phyloP scores from a whole-genome alignment of 1,140 invertebrate genomes.

The Cotesia vestalis region DNA sequence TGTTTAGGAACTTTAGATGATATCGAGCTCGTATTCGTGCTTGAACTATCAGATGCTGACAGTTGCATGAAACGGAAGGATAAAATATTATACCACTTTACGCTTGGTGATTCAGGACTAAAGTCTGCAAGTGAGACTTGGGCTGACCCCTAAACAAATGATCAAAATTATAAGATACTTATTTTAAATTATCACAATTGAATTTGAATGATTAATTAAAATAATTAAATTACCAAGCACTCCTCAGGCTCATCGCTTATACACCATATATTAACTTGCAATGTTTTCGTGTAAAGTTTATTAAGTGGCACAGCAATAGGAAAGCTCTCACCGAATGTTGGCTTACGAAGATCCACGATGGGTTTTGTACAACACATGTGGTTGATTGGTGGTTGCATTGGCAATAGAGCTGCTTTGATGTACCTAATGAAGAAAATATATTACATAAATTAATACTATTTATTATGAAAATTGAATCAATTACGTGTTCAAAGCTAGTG shows the following conservation, averaged over 20 bases:
- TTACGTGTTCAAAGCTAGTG: background rate
- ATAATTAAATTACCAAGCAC: constrained; percentile 76
- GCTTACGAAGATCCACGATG: constrained; percentile 77
- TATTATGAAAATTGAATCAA: background rate
- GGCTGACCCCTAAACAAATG: constrained; percentile 81
- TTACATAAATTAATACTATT: constrained; percentile 46
- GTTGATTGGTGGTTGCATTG: constrained; percentile 70
- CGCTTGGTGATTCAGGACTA: constrained; percentile 79
- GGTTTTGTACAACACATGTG: constrained; percentile 78
- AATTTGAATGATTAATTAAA: constrained; percentile 4
- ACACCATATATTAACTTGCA: constrained; percentile 88
- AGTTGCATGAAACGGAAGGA: constrained; percentile 86
- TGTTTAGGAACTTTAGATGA: constrained; percentile 55
- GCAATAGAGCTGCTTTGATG: constrained; percentile 82
- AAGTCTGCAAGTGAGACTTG: constrained; percentile 97
- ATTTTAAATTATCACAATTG: constrained; percentile 26
- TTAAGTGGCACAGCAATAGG: constrained; percentile 77
- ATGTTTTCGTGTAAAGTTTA: constrained; percentile 83
- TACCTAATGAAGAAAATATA: constrained; percentile 68
- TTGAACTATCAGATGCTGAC: constrained; percentile 55
- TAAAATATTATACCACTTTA: constrained; percentile 95
- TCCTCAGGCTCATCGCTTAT: constrained; percentile 75
- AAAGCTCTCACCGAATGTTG: constrained; percentile 84
- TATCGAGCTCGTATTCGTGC: constrained; percentile 37
- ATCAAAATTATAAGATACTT: constrained; percentile 7